Conservation (phyloP, 2,797 vertebrate species). For the Synaphobranchus kaupii region DNA sequence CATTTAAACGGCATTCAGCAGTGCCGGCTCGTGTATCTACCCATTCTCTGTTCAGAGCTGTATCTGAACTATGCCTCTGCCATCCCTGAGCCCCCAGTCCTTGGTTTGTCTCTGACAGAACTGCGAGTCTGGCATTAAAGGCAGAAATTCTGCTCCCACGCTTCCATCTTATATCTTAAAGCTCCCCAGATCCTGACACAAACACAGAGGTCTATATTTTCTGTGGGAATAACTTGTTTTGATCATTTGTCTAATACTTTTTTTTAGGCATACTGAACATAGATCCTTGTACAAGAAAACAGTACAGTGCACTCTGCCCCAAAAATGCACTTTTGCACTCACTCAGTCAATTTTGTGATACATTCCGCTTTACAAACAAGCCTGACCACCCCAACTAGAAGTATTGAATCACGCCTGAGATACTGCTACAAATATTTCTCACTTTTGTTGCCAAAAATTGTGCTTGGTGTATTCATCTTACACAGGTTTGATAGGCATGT, state of each 20-base stretch:
- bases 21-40: slow-evolving; percentile 34
- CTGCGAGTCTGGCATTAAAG: slow-evolving; percentile 72
- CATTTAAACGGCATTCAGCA: slow-evolving; percentile 53
- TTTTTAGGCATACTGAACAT: slow-evolving; percentile 53
- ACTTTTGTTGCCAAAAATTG: background rate
- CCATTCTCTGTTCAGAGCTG: slow-evolving; percentile 54
- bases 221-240: slow-evolving; percentile 55
- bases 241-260: slow-evolving; percentile 63
- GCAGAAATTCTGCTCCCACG: slow-evolving; percentile 53
- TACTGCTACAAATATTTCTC: slow-evolving; percentile 1
- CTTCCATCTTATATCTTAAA: slow-evolving; percentile 67
- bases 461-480: background rate
- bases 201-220: slow-evolving; percentile 55
- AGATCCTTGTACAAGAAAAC: slow-evolving; percentile 45
- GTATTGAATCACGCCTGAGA: slow-evolving; percentile 15
- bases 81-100: slow-evolving; percentile 73
- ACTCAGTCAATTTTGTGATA: slow-evolving; percentile 13
- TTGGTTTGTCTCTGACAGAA: slow-evolving; percentile 69
- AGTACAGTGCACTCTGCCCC: background rate
- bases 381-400: slow-evolving; percentile 29
- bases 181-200: slow-evolving; percentile 67
- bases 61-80: slow-evolving; percentile 78
- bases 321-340: slow-evolving; percentile 30
- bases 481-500: background rate
- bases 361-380: slow-evolving; percentile 23